Base-by-base conservation (phyloP, 2,888 invertebrate genomes). In the Plagiodera versicolora region DNA sequence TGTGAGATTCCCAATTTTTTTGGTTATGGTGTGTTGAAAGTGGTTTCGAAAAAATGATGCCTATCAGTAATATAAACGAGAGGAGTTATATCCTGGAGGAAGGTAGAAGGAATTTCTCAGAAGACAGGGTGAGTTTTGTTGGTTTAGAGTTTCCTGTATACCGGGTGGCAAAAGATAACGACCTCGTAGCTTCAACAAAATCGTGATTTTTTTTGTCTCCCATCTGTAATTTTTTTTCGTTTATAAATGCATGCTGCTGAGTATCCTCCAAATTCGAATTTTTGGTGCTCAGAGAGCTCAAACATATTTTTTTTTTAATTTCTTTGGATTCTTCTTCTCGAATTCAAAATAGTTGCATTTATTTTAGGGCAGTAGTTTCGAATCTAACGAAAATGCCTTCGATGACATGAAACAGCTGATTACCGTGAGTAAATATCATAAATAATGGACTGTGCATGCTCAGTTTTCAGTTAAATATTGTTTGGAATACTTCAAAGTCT, bases 331-430 rank as follows among this genome's bases (percentile, higher is more conserved):
- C n/a, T n/a, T n/a, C n/a, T n/a, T n/a, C n/a, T n/a, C n/a, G n/a
- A n/a, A n/a, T n/a, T 28, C 9, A 28, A 6, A 28, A 28, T 6
- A 28, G 4, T 28, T 6, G 19, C 52, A 56, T 48, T 48, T 0
- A 54, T 77, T 79, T 59, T 73, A 87, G 87, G 85, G 82, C 63
- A 86, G 86, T 78, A 87, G 87, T 76, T 77, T 83, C 57, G 86
- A 84, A 70, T 87, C 87, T 19, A 84, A 84, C 67, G 87, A 87
- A 74, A 81, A 83, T 77, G 86, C 86, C 58, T 87, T 85, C 75
- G 86, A 87, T 76, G 87, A 87, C 77, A 85, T 86, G 83, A 85
- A 85, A 75, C 85, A 84, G 75, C 80, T 87, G 68, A 85, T 86
- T 75, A 82, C 82, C 80, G 87, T 87, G 83, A 81, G 81, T 67